Base-by-base conservation (phyloP, 2,888 invertebrate genomes). In the Allacma fusca region DNA sequence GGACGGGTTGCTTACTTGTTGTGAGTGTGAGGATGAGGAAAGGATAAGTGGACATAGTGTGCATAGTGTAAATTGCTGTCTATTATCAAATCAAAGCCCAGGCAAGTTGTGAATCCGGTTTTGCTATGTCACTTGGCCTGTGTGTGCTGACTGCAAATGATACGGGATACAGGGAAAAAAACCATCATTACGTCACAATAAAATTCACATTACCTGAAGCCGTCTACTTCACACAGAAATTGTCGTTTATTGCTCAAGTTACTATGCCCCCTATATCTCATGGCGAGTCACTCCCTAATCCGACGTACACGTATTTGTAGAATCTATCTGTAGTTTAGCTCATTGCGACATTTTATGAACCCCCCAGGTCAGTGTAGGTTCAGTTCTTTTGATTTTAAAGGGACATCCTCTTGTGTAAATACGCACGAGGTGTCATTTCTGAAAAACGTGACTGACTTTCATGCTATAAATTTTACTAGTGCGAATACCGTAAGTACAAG, bases 121-220 rank as follows among this genome's bases (percentile, higher is more conserved):
- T 50, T 50, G 1, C 19, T 50, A 2, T 50, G 50, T 50, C 19
- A 50, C 50, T 50, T n/a, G 50, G 50, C n/a, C 50, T 50, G 50
- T 50, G 50, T 50, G 50, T 50, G 50, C 50, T 50, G 50, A 50
- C 50, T 50, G 19, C n/a, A 50, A 50, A 50, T 50, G 50, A 50
- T 50, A 50, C 50, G 50, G 50, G n/a, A 50, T 50, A 16, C 50
- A 50, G 50, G 16, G n/a, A n/a, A 50, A 50, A 50, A 50, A 50
- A n/a, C 50, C 16, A 50, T 50, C 50, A 50, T 50, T 50, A n/a
- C 50, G 19, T 50, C 50, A 50, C 50, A 12, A 2, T 50, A 12
- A 50, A 16, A 50, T 50, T n/a, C 50, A 50, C 50, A n/a, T 50
- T 50, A 50, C 50, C 50, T 50, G 19, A 9, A 9, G 16, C 50